Evolutionary conservation across 2,888 invertebrate genomes (phyloP), one percentile per base, ranked within the genome.

Genomic region (Omphaloscelis lunosa): DNA sequence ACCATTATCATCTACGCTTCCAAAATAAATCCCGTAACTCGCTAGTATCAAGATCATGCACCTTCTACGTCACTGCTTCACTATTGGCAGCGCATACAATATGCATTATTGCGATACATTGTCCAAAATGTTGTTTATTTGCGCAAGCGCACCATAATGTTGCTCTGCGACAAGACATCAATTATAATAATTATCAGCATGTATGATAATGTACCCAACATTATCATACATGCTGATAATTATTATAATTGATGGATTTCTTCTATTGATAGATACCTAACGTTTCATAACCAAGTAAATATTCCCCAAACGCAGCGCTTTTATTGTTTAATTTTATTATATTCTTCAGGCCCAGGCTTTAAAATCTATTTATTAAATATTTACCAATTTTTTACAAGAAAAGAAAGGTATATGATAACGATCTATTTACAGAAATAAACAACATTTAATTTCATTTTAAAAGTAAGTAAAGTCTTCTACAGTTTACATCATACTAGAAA

Each of bases 71-170:
- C 59, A 58, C 79, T 88, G 34, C n/a, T 70, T 62, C 12, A 72
- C 88, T 84, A 91, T 90, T 90, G 90, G 90, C 89, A 90, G 87
- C 89, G 90, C 90, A 93, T 94, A 95, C 95, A 95, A 95, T 95
- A 92, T 92, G 92, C 93, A 94, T 96, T 95, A 95, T 93, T 91
- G 92, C 89, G 86, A 87, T 87, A 92, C 91, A 92, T 94, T 95
- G 95, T 93, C 92, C 93, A 93, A 93, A 91, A 93, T 79, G 62
- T 70, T 94, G 93, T 93, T 93, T 93, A 93, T 92, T 92, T 93
- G 93, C 93, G 92, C 93, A 86, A 85, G 90, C 93, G 93, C 91
- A 91, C 85, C 86, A 86, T 89, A 88, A 89, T 88, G 90, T 90
- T 89, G 84, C 69, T 75, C 85, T 66, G 76, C 78, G 85, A 89